phyloP scores from a whole-genome alignment of 2,888 invertebrate species.

The Metellina segmentata region DNA sequence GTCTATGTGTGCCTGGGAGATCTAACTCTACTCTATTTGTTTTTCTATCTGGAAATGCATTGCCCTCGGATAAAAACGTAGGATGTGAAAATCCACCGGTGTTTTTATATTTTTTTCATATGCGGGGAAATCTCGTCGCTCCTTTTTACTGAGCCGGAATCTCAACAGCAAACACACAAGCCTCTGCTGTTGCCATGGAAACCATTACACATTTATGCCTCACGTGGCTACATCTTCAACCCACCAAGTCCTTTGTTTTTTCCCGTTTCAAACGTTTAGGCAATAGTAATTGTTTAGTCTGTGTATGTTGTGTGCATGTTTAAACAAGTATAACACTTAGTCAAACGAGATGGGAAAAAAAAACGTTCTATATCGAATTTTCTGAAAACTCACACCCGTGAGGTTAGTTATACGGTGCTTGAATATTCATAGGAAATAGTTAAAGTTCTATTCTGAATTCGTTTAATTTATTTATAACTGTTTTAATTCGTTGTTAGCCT shows the following conservation, averaged over 20 bases:
- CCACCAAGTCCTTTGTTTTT: conserved; percentile 31
- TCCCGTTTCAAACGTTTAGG: conserved; percentile 38
- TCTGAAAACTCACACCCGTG: too few relatives aligned
- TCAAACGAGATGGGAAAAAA: not conserved
- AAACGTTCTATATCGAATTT: too few relatives aligned
- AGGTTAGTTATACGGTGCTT: too few relatives aligned
- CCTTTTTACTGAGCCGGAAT: conserved; percentile 25
- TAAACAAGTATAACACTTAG: conserved; percentile 31
- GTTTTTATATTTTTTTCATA: not conserved
- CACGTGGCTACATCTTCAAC: conserved; percentile 27
- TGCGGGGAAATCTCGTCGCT: conserved; percentile 30
- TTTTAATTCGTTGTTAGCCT: too few relatives aligned
- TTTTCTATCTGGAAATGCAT: not conserved
- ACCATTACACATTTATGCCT: conserved; percentile 55
- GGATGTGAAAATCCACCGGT: not conserved
- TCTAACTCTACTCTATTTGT: not conserved
- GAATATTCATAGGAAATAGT: too few relatives aligned
- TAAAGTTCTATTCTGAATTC: too few relatives aligned
- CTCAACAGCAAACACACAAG: conserved; percentile 47
- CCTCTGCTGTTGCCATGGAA: conserved; percentile 43
- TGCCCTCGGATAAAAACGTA: not conserved
- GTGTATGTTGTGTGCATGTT: conserved; percentile 37
- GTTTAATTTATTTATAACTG: too few relatives aligned
- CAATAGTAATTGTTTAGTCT: conserved; percentile 27
- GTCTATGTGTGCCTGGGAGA: not conserved